These are phyloP conservation scores for Schlechtendalia chinensis DNA, from an alignment of 1,140 invertebrate species.

Conservation along the genomic window DNA sequence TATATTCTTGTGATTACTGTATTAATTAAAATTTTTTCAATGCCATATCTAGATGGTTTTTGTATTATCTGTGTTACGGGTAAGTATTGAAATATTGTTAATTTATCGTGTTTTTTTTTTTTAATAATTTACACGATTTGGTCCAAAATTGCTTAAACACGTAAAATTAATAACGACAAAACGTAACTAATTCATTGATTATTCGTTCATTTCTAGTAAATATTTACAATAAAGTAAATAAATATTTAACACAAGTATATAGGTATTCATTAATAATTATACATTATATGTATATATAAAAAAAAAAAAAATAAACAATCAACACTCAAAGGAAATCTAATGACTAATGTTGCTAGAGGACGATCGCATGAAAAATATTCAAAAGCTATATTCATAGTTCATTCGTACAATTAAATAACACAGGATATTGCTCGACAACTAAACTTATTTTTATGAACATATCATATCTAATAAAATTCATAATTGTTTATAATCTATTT, in stretches of 20 bases:
- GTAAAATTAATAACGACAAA: not conserved
- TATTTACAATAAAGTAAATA: not conserved
- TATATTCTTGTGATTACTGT: not conserved
- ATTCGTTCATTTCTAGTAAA: not conserved
- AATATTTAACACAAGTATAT: not conserved
- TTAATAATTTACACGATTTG: not conserved
- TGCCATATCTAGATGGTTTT: not conserved
- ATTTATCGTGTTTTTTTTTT: not conserved
- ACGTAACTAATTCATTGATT: not conserved
- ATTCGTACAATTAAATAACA: conserved; percentile 15
- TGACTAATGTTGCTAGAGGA: not conserved
- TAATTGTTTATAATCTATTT: too few relatives aligned
- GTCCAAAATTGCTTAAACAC: conserved; percentile 9
- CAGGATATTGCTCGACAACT: not conserved
- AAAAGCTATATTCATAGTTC: not conserved
- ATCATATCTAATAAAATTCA: not conserved
- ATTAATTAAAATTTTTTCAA: conserved; percentile 10
- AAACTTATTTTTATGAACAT: not conserved
- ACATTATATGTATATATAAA: too few relatives aligned
- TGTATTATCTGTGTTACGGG: not conserved
- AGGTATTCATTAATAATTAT: not conserved
- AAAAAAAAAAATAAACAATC: too few relatives aligned
- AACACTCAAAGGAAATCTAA: not conserved
- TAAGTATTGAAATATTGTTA: not conserved
- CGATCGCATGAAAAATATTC: not conserved